Percentiles rank a stretch among this genome's conserved stretches.
These are phyloP conservation scores for Myocastor coypus DNA, from an alignment of 2,113 vertebrate genomes.

Conservation along the genomic window DNA sequence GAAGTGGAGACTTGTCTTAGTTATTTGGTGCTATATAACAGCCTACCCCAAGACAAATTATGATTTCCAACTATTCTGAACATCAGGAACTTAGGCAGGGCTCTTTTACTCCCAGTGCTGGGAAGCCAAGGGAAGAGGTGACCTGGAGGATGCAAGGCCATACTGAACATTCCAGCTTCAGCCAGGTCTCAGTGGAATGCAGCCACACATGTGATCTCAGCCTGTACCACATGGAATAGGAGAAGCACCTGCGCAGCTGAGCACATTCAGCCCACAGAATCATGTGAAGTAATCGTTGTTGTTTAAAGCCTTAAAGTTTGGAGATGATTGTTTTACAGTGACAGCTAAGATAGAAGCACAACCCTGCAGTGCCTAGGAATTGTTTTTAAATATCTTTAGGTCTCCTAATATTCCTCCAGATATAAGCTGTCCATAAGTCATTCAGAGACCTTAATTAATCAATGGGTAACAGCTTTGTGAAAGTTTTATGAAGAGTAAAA, in stretches of 20 bases:
- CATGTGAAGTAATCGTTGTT: conserved; percentile 33
- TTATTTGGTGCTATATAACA: not conserved
- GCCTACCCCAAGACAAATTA: conserved; percentile 30
- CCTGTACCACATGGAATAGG: not conserved
- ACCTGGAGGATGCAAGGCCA: not conserved
- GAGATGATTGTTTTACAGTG: conserved; percentile 4
- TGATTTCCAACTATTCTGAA: conserved; percentile 48
- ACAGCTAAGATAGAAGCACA: conserved; percentile 22
- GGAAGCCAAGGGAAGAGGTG: not conserved
- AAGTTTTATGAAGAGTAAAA: conserved; percentile 11
- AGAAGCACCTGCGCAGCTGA: not conserved
- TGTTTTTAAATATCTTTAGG: not conserved
- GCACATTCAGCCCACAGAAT: conserved; percentile 5
- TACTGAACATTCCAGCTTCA: not conserved
- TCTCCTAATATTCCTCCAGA: not conserved
- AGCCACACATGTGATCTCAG: not conserved
- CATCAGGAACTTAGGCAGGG: not conserved
- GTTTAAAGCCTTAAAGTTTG: conserved; percentile 43
- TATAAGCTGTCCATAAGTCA: not conserved
- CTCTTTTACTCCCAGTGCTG: not conserved
- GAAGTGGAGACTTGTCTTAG: not conserved
- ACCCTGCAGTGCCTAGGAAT: conserved; percentile 15
- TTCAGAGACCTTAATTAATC: conserved; percentile 21
- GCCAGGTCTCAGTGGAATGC: not conserved
- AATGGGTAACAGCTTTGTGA: not conserved